A percentile compares a stretch with the other conserved stretches of the same genome.
Evolutionary conservation across 2,888 invertebrate species (phyloP).

Genomic region (Heliconius aoede): DNA sequence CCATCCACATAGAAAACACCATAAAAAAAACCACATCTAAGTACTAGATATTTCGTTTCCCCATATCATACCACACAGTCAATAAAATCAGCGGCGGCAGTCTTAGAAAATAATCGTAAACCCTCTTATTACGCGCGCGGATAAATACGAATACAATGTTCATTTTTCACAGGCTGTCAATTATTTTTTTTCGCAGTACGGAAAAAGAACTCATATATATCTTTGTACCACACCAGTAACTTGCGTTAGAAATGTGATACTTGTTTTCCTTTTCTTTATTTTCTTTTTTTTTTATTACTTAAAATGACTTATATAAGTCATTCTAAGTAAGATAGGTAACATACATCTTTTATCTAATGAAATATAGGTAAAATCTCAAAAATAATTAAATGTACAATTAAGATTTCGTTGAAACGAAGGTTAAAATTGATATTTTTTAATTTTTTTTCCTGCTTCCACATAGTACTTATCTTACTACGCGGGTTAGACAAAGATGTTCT

Average conservation of each 20-base stretch:
- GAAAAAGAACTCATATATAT: slow-evolving; percentile 36
- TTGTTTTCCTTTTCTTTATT: background rate
- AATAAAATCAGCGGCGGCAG: slow-evolving; percentile 10
- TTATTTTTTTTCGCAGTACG: slow-evolving; percentile 37
- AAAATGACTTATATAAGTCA: too few species aligned
- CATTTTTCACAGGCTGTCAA: slow-evolving; percentile 43
- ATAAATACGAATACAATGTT: slow-evolving; percentile 30
- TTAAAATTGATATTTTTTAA: too few species aligned
- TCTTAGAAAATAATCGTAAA: slow-evolving; percentile 13
- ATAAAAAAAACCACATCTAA: background rate
- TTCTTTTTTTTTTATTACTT: background rate
- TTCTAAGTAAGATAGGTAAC: background rate
- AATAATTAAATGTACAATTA: too few species aligned
- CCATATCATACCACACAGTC: background rate
- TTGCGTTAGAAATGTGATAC: slow-evolving; percentile 6
- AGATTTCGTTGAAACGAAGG: too few species aligned
- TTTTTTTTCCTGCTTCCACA: too few species aligned
- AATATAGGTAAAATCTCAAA: too few species aligned
- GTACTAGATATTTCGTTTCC: background rate
- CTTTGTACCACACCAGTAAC: background rate
- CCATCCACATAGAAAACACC: background rate
- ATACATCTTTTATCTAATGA: too few species aligned
- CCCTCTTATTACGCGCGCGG: slow-evolving; percentile 11
- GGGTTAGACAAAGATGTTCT: too few species aligned
- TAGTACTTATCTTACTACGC: too few species aligned